Evolutionary conservation across 2,113 vertebrate species (phyloP).

Genomic region (Okapia johnstoni): DNA sequence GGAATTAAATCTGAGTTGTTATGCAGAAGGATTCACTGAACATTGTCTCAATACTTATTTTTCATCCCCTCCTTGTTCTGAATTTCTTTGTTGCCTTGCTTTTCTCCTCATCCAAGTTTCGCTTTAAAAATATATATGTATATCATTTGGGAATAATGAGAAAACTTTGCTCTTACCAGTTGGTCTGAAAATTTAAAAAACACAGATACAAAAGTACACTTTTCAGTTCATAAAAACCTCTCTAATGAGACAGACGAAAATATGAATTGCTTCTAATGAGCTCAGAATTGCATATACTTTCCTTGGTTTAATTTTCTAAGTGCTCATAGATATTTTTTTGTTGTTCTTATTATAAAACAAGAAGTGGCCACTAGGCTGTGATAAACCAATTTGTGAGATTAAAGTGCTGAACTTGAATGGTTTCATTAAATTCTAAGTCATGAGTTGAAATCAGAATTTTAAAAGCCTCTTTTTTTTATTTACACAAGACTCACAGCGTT

Average conservation of each 20-base stretch:
- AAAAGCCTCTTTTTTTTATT: slow-evolving; percentile 74
- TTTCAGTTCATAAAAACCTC: slow-evolving; percentile 81
- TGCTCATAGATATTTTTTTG: slow-evolving; percentile 83
- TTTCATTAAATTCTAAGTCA: slow-evolving; percentile 83
- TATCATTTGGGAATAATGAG: slow-evolving; percentile 71
- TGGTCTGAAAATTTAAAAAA: slow-evolving; percentile 75
- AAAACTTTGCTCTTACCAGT: slow-evolving; percentile 72
- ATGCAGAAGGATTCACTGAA: neutral
- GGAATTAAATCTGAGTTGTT: neutral
- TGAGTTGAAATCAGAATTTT: slow-evolving; percentile 75
- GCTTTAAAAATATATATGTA: slow-evolving; percentile 51
- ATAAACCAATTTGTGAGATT: slow-evolving; percentile 86
- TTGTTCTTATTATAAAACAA: slow-evolving; percentile 85
- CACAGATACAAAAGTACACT: slow-evolving; percentile 77
- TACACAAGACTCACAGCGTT: slow-evolving; percentile 42
- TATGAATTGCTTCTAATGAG: slow-evolving; percentile 85
- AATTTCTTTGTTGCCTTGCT: slow-evolving; percentile 44
- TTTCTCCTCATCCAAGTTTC: slow-evolving; percentile 49
- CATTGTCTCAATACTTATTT: slow-evolving; percentile 11
- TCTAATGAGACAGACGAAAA: slow-evolving; percentile 85
- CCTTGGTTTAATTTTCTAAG: slow-evolving; percentile 83
- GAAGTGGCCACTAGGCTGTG: slow-evolving; percentile 85
- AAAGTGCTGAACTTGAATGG: slow-evolving; percentile 81
- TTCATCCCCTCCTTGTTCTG: neutral
- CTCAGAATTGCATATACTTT: slow-evolving; percentile 80